phyloP scores from a whole-genome alignment of 1,140 invertebrate genomes.

The Drosophila sulfurigaster region DNA sequence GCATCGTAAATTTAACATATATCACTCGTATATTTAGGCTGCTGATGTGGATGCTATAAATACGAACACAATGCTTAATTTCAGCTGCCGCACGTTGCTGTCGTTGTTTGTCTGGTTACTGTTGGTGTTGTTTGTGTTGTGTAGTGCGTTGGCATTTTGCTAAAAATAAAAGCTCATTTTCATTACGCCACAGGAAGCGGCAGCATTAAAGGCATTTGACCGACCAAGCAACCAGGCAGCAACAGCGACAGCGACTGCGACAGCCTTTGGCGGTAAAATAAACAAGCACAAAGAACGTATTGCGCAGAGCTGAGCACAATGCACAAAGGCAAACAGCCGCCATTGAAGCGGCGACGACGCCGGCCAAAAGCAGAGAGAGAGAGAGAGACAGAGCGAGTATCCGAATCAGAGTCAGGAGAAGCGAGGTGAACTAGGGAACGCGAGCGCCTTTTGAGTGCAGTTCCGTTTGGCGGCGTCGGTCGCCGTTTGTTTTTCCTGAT shows the following conservation, averaged over 20 bases:
- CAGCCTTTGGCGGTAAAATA: constrained; percentile 49
- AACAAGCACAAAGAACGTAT: constrained; percentile 44
- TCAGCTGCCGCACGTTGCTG: not conserved
- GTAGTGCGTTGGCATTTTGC: constrained; percentile 34
- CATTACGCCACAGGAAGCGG: constrained; percentile 39
- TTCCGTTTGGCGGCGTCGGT: constrained; percentile 60
- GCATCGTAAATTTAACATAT: constrained; percentile 8
- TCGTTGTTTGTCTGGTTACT: not conserved
- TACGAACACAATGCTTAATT: constrained; percentile 16
- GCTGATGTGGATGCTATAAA: constrained; percentile 3
- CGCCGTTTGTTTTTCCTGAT: constrained; percentile 55
- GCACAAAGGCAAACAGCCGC: constrained; percentile 52
- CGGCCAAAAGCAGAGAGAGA: constrained; percentile 2
- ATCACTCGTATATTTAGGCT: constrained; percentile 9
- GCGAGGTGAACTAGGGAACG: constrained; percentile 2
- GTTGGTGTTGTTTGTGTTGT: constrained; percentile 5
- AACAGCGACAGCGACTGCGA: not conserved
- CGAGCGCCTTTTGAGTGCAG: constrained; percentile 63
- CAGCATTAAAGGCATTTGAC: constrained; percentile 46
- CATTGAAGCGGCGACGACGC: constrained; percentile 40
- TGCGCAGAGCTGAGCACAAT: constrained; percentile 30
- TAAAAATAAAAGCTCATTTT: constrained; percentile 53
- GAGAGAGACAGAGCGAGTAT: not conserved
- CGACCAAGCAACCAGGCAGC: constrained; percentile 11
- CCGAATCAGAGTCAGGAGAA: not conserved